phyloP scores from a whole-genome alignment of 2,888 invertebrate genomes.

The Rhopalosiphum nymphaeae region DNA sequence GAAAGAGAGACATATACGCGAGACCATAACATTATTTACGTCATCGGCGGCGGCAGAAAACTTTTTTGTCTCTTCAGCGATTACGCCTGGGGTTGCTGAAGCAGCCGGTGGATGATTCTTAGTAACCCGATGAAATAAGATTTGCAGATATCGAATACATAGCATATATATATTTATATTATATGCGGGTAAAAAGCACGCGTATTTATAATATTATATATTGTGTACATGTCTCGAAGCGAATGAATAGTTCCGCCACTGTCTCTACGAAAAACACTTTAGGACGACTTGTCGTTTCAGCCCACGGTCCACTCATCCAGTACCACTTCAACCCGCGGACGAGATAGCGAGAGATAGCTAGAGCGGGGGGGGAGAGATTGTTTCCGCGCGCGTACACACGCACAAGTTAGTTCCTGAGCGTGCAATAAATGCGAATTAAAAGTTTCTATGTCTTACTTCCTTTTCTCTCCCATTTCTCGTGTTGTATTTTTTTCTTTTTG shows the following conservation, averaged over 20 bases:
- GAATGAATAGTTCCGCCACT: not conserved
- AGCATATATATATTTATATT: not conserved
- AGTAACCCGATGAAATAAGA: not conserved
- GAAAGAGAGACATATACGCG: too few relatives aligned
- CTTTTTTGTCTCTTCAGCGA: not conserved
- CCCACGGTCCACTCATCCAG: not conserved
- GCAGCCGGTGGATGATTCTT: not conserved
- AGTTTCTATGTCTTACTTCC: slow-evolving; percentile 29
- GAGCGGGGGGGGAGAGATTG: not conserved
- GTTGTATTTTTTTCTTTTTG: not conserved
- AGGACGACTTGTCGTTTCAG: not conserved
- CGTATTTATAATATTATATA: not conserved
- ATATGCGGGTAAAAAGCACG: not conserved
- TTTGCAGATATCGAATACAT: not conserved
- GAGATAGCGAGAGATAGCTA: not conserved
- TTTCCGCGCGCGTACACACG: not conserved
- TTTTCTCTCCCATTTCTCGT: not conserved
- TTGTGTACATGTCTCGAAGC: not conserved
- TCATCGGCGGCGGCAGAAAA: not conserved
- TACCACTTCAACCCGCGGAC: not conserved
- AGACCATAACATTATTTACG: not conserved
- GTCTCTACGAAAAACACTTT: not conserved
- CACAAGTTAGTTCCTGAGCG: not conserved
- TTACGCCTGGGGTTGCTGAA: not conserved
- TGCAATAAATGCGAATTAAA: slow-evolving; percentile 37